A percentile compares a stretch with the other conserved stretches of the same genome.
These are phyloP conservation scores for Eulemur rufifrons DNA, from an alignment of 2,113 vertebrate genomes.

Conservation along the genomic window DNA sequence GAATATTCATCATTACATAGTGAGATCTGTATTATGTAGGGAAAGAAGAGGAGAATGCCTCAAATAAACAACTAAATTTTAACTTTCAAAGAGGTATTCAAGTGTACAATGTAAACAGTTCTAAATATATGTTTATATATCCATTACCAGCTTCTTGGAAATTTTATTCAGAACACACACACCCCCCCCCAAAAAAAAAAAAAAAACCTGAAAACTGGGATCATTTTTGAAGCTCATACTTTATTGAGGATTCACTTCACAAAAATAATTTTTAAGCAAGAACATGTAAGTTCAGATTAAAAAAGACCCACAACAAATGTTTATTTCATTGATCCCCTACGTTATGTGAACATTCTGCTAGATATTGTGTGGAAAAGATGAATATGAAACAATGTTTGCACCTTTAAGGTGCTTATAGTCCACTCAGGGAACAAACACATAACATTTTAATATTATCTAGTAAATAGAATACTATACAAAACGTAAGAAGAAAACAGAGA, in stretches of 20 bases:
- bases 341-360: neutral
- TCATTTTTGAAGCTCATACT: neutral
- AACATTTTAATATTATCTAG: neutral
- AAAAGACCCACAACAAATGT: neutral
- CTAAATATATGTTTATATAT: neutral
- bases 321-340: neutral
- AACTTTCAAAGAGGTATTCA: neutral
- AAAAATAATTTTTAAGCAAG: slow-evolving; percentile 3
- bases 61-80: neutral
- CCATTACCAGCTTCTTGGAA: neutral
- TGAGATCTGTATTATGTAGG: neutral
- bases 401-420: neutral
- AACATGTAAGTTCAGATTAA: neutral
- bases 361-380: neutral
- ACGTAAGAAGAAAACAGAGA: neutral
- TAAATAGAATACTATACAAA: neutral
- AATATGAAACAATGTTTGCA: neutral
- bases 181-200: too few species aligned
- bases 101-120: neutral
- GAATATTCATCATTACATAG: neutral
- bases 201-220: neutral
- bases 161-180: neutral
- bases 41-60: neutral
- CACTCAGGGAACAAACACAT: neutral
- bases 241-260: slow-evolving; percentile 14